Base-by-base conservation (phyloP, 2,888 invertebrate genomes). In the Meteorus cinctellus region DNA sequence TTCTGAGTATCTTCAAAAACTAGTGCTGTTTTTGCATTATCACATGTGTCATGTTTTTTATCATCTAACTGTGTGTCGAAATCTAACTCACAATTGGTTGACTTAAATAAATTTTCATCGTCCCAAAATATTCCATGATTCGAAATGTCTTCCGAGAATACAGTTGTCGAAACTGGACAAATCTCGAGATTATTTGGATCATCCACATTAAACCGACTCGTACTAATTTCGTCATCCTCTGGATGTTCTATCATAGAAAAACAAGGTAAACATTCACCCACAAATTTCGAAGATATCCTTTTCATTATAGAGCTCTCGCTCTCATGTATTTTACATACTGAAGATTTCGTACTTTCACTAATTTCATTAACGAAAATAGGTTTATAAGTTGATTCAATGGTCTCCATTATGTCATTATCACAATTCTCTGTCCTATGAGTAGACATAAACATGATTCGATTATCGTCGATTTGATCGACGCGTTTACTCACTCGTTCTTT, bases 381-480 rank as follows among this genome's bases (percentile, higher is more conserved):
- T 69, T 79, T 76, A 74, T 75, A 45, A 8, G 79, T 71, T 14
- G 76, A 67, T 63, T 45, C n/a, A 63, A 29, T 29, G 6, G 74
- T 69, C 8, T 24, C 24, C 36, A 45, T 63, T 8, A 34, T 5
- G 31, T 5, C 14, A 69, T 55, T 76, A 60, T 81, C 79, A 60
- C 59, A 79, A 66, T 79, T 78, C 48, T 82, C 81, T 27, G 83
- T 84, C 66, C 83, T 83, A 69, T 84, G 82, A 19, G 80, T 82
- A 77, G 82, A 82, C 6, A 80, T 80, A 45, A 82, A 82, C 78
- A 83, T 79, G 16, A 82, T 75, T 41, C 71, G 70, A 65, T 70
- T 80, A 45, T 16, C 12, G 29, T 75, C 34, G 29, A 77, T 82
- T 36, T 78, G 76, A 63, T 34, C 68, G 67, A 81, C 8, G 63